Conservation (phyloP, 2,888 invertebrate species). For the Pasiphila rectangulata region DNA sequence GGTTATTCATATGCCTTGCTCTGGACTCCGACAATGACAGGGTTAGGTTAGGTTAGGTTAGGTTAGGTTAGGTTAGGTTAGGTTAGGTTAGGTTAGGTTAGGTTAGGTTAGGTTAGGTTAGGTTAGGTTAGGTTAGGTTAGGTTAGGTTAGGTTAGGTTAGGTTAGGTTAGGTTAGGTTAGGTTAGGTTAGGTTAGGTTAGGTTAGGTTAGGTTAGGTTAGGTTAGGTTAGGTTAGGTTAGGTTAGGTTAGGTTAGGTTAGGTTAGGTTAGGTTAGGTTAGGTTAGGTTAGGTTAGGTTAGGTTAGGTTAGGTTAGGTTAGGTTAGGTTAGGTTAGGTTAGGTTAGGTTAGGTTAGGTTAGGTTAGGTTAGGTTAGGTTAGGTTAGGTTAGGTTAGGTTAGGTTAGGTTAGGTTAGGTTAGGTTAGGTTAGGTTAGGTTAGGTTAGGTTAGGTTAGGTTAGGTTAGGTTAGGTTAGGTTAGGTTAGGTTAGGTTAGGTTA, state of each 20-base stretch:
- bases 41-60: too few relatives aligned
- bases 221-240: too few relatives aligned
- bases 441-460: constrained; percentile 22
- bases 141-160: constrained; percentile 37
- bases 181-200: constrained; percentile 19
- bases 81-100: too few relatives aligned
- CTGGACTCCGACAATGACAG: too few relatives aligned
- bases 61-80: too few relatives aligned
- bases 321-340: constrained; percentile 27
- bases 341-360: too few relatives aligned
- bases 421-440: constrained; percentile 27
- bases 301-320: constrained; percentile 22
- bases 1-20: too few relatives aligned
- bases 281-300: constrained; percentile 15
- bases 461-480: constrained; percentile 12
- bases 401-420: too few relatives aligned
- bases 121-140: constrained; percentile 36
- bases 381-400: constrained; percentile 27
- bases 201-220: constrained; percentile 14
- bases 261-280: constrained; percentile 4
- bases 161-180: constrained; percentile 35
- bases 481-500: constrained; percentile 36
- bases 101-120: constrained; percentile 32
- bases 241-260: constrained; percentile 8
- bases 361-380: constrained; percentile 22